A percentile compares a stretch with the other conserved stretches of the same genome.
phyloP scores from a whole-genome alignment of 2,797 vertebrate species.

The Poeciliopsis turneri region DNA sequence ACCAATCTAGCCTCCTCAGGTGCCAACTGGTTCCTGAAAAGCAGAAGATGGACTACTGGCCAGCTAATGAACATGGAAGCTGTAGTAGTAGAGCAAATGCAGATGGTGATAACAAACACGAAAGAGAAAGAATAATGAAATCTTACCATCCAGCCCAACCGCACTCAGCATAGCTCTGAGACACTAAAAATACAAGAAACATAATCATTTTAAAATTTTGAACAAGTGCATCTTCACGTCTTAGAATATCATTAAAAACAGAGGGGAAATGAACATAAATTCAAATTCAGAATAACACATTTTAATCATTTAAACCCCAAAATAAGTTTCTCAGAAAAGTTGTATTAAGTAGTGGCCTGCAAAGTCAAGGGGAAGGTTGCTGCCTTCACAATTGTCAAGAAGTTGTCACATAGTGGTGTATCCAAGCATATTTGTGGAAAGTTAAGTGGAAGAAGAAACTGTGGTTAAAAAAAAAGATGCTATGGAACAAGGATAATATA shows the following conservation, averaged over 20 bases:
- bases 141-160: constrained; percentile 87
- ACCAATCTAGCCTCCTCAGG: constrained; percentile 92
- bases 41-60: background rate
- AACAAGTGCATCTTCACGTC: background rate
- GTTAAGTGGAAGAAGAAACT: constrained; percentile 3
- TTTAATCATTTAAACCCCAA: background rate
- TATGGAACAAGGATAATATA: background rate
- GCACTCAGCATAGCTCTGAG: constrained; percentile 86
- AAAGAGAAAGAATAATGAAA: background rate
- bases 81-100: background rate
- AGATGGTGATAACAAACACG: background rate
- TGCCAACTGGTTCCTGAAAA: constrained; percentile 89
- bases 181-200: constrained; percentile 78
- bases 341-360: background rate
- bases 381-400: background rate
- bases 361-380: background rate
- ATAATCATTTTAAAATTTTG: background rate
- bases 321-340: background rate
- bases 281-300: background rate
- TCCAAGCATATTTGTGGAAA: background rate
- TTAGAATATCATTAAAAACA: background rate
- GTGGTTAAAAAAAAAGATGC: background rate
- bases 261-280: background rate
- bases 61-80: background rate
- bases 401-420: background rate